Conservation (phyloP, 2,888 invertebrate species). For the Neoascia interrupta region DNA sequence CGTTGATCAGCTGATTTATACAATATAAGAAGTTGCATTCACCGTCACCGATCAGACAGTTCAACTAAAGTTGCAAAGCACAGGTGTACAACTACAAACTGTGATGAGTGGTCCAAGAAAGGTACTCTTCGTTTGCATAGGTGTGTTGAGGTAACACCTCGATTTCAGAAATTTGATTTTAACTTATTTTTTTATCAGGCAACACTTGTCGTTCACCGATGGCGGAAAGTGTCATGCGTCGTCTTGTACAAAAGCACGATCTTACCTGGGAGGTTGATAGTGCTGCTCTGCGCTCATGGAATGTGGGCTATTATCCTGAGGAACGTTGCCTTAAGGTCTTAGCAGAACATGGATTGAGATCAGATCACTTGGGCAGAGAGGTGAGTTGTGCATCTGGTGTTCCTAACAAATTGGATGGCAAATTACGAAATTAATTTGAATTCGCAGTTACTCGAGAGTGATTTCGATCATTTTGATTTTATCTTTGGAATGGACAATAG, state of each 20-base stretch:
- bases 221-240: constrained; percentile 91
- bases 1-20: too few relatives aligned
- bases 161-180: background rate
- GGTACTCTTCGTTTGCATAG: constrained; percentile 77
- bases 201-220: constrained; percentile 97
- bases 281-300: constrained; percentile 92
- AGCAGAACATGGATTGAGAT: constrained; percentile 82
- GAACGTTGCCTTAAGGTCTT: constrained; percentile 82
- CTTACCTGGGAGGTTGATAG: constrained; percentile 91
- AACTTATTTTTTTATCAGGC: constrained; percentile 81
- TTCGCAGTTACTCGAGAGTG: constrained; percentile 85
- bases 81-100: background rate
- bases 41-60: too few relatives aligned
- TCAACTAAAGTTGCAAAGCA: too few relatives aligned
- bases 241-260: constrained; percentile 75
- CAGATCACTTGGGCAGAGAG: constrained; percentile 84
- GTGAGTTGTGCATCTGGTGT: constrained; percentile 64
- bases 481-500: constrained; percentile 96
- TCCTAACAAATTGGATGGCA: background rate
- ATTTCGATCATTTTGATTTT: constrained; percentile 89
- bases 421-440: too few relatives aligned
- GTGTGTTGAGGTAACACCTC: constrained; percentile 68
- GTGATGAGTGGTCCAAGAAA: constrained; percentile 53
- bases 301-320: constrained; percentile 90
- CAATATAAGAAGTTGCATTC: too few relatives aligned